Evolutionary conservation across 2,888 invertebrate genomes (phyloP), one percentile per base, ranked within the genome.

Genomic region (Coelinius sp.): DNA sequence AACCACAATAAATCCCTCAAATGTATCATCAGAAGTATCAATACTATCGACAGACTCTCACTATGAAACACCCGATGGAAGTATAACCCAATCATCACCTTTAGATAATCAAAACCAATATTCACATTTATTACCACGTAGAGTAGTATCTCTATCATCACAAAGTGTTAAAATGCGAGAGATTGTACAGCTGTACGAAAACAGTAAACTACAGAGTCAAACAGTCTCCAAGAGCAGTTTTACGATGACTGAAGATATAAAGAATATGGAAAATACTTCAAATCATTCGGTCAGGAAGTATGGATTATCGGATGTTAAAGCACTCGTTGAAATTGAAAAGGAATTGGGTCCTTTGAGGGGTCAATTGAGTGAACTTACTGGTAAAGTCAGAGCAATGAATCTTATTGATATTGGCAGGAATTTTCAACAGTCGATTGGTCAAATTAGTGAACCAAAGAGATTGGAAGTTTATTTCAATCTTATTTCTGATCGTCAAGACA

Each of bases 41-140:
- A 73, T 70, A 17, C 68, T 38, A 44, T 73, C 75, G 10, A 73
- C 71, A 27, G 70, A 73, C 64, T 71, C 71, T n/a, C 73, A 78
- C 44, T 83, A 82, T 73, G 81, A 82, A 65, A 82, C 83, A 20
- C 80, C 83, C 25, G 82, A 81, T 74, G 82, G 82, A 44, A 82
- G 81, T 4, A 71, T 65, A 10, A 8, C 70, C 52, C 74, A 70
- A 41, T 17, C 20, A 8, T 27, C 17, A 31, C 12, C 10, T 3
- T 14, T 14, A 59, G 59, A 59, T 12, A 5, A 17, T 14, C 14
- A 12, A n/a, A 25, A n/a, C 10, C 14, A 8, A 10, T 10, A 6
- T 35, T 8, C 17, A 7, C 14, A 59, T 35, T 59, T 59, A n/a
- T 17, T 35, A 27, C 59, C 59, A 14, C 59, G 59, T 8, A 14